Evolutionary conservation across 2,888 invertebrate species (phyloP), one percentile per base, ranked within the genome.

Genomic region (Drosophila neutralis): DNA sequence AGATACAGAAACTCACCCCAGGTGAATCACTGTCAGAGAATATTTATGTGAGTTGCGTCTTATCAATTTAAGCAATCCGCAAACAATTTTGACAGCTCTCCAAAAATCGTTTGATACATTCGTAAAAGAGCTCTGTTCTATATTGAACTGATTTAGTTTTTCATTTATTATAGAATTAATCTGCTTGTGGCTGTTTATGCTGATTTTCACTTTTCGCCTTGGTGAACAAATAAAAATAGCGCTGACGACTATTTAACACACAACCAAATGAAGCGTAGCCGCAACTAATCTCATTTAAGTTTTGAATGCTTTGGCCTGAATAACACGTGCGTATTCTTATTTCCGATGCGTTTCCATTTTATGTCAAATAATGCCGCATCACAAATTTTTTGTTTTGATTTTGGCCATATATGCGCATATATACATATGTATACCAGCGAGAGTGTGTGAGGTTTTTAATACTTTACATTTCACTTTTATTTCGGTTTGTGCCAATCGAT

Each of bases 401-500:
- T 71, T 73, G 76, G 80, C 71, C 75, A 69, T 31, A 63, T 60
- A 42, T 62, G 40, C 59, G 56, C 21, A 18, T 27, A 13, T 42
- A 6, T 29, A 29, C 29, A 48, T 29, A 29, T 29, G 29, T 29
- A 29, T 63, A 13, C 4, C 45, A 45, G 33, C 53, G 33, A 40
- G 51, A 64, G 36, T 49, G 52, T 70, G 29, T 58, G 48, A 56
- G 18, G 70, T 66, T 70, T 73, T 76, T 80, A 81, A 87, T 73
- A 75, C 81, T 84, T 79, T 85, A 74, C 80, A 82, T 85, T 87
- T 89, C 78, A 76, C 82, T 86, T 84, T 84, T 89, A 77, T 86
- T 85, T 70, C 38, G 63, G 72, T 62, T 73, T 76, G 85, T 77
- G 73, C 77, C 80, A 83, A 83, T 83, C 83, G 83, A 87, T 76